Evolutionary conservation across 1,140 invertebrate genomes (phyloP), one percentile per base, ranked within the genome.

Genomic region (Eumaeus atala): DNA sequence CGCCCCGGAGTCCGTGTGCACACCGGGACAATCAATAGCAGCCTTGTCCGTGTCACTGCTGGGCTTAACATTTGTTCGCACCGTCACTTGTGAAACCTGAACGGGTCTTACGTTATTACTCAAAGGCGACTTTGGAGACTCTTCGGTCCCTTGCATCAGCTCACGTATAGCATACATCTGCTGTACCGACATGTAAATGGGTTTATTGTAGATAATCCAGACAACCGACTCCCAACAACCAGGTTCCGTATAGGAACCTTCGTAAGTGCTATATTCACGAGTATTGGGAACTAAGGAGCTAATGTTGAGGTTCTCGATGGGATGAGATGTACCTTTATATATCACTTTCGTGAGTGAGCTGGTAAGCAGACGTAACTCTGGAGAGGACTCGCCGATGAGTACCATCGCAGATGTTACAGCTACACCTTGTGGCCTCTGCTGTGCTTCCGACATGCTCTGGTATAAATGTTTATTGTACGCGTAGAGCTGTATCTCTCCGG

Each of bases 151-250:
- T 44, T 44, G 3, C 12, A 18, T 16, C 40, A 44, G 14, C 16
- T 16, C 5, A 44, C 40, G 40, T 3, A 44, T 16, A 9, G 14
- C 14, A 16, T 44, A 44, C 14, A 44, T 44, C 40, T 44, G 12
- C 9, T 44, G 40, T 16, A 9, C 17, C 0, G 40, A 14, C 40
- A 44, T 18, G 40, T 44, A 44, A 16, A 44, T 44, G 1, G 40
- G 40, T 44, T 44, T 12, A 9, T 44, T 44, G 40, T 44, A 44
- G 16, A 44, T 44, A 16, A 44, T 14, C 40, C 40, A 44, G 14
- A 44, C 9, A 8, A 14, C 40, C 1, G 40, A 44, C 14, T 44
- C 40, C 40, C 40, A 44, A 14, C 40, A 44, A 44, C 40, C 40
- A 2, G 40, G 40, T 44, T 17, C 5, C 3, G 40, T 44, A 2